Evolutionary conservation across 2,888 invertebrate species (phyloP), one percentile per base, ranked within the genome.

Genomic region (Heliconius charithonia): DNA sequence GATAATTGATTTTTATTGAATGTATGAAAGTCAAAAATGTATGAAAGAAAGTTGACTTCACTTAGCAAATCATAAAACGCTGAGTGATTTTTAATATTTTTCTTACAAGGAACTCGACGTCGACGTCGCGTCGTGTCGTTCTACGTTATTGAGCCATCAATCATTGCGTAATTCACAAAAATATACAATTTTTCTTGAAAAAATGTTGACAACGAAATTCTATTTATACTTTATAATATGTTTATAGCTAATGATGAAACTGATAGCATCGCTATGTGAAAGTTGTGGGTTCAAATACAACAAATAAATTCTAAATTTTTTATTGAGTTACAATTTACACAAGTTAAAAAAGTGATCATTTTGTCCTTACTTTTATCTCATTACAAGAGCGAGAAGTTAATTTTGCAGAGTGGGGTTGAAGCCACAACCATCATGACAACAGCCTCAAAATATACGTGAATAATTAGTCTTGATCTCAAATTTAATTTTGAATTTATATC

Each of bases 141-240:
- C 71, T 76, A 75, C 71, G 79, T 75, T 78, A 82, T 82, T 79
- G 74, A 77, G 76, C 79, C 83, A 83, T 85, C 83, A 83, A 85
- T 85, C 84, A 83, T 75, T 63, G 67, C n/a, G 70, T 70, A 76
- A 73, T 76, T 69, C 66, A 45, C 25, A 75, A 72, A 76, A 76
- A 79, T 56, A 73, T 74, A 78, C 69, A 75, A 84, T 84, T 77
- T 73, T 71, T 32, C 29, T 63, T 12, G 45, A 27, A 67, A 72
- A 16, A 25, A 45, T 25, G 45, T 73, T 29, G 59, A 63, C 19
- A 67, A 67, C 22, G 16, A 51, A 71, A 32, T 41, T 51, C 32
- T 25, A 32, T 76, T 37, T 62, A 27, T 9, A 45, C 41, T 76
- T 32, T 32, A 13, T 45, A 45, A 59, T 59, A 59, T n/a, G 1